phyloP scores from a whole-genome alignment of 2,113 vertebrate species.

The Laticauda laticaudata region DNA sequence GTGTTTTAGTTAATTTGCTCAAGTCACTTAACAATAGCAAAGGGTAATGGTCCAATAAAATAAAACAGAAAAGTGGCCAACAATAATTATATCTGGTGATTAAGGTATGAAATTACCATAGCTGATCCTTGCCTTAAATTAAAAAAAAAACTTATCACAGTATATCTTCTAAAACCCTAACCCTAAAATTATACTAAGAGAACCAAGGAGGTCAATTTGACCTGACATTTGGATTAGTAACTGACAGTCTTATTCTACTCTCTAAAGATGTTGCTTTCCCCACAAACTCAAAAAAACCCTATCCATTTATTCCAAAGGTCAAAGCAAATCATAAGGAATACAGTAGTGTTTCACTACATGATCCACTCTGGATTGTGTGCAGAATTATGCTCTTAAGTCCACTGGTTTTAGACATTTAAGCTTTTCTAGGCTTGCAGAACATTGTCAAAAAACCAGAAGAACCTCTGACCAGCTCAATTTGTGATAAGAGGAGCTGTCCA shows the following conservation, averaged over 20 bases:
- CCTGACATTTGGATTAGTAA: neutral
- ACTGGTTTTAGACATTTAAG: neutral
- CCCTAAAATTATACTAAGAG: neutral
- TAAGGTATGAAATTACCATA: neutral
- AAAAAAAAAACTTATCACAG: neutral
- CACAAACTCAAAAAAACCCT: neutral
- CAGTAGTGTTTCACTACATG: neutral
- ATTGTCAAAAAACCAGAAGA: neutral
- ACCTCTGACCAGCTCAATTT: neutral
- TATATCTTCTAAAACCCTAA: neutral
- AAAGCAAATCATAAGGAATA: neutral
- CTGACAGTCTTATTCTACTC: neutral
- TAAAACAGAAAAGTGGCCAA: neutral
- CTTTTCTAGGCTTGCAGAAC: neutral
- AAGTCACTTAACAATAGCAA: neutral
- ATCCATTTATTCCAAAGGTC: neutral
- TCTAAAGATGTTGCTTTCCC: neutral
- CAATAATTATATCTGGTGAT: neutral
- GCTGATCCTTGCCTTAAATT: neutral
- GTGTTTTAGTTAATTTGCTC: neutral
- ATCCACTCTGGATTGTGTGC: neutral
- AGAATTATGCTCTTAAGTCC: neutral
- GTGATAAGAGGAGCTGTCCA: neutral
- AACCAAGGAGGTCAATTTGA: neutral
- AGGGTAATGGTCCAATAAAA: neutral